A percentile compares a stretch with the other conserved stretches of the same genome.
These are phyloP conservation scores for Probosciger aterrimus DNA, from an alignment of 2,113 vertebrate genomes.

Conservation along the genomic window DNA sequence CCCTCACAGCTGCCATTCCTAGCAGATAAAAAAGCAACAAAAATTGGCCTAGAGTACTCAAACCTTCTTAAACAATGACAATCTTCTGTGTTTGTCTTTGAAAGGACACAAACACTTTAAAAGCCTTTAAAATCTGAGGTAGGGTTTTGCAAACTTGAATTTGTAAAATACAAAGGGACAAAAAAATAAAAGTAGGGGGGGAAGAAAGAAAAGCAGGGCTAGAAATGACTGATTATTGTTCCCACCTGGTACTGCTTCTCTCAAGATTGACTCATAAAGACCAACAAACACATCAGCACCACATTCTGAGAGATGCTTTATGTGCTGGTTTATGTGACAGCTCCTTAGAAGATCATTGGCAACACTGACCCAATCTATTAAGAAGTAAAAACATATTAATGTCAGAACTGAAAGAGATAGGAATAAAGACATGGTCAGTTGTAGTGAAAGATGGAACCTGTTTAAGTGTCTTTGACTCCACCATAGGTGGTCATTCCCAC, in stretches of 20 bases:
- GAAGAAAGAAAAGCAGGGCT: not conserved
- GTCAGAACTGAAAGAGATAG: not conserved
- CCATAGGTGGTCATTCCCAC: not conserved
- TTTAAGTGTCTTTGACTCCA: not conserved
- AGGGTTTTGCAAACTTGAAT: not conserved
- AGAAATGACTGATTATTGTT: not conserved
- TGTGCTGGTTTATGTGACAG: slow-evolving; percentile 80
- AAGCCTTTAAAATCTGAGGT: not conserved
- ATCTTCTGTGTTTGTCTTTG: not conserved
- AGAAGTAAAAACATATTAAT: not conserved
- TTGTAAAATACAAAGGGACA: not conserved
- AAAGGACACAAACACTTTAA: not conserved
- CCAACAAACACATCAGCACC: slow-evolving; percentile 83
- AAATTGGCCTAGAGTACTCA: not conserved
- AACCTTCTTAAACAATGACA: not conserved
- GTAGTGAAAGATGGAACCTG: not conserved
- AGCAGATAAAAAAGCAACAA: not conserved
- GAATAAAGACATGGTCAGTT: not conserved
- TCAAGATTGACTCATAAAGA: slow-evolving; percentile 89
- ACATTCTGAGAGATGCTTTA: slow-evolving; percentile 85
- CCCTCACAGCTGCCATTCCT: not conserved
- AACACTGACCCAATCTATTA: slow-evolving; percentile 86
- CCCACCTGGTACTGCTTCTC: slow-evolving; percentile 93
- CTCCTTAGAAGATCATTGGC: slow-evolving; percentile 88
- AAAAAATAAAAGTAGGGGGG: not conserved